Percentiles rank a stretch among this genome's conserved stretches.
These are phyloP conservation scores for Basileuterus tristriatus DNA, from an alignment of 2,797 vertebrate genomes.

Conservation along the genomic window DNA sequence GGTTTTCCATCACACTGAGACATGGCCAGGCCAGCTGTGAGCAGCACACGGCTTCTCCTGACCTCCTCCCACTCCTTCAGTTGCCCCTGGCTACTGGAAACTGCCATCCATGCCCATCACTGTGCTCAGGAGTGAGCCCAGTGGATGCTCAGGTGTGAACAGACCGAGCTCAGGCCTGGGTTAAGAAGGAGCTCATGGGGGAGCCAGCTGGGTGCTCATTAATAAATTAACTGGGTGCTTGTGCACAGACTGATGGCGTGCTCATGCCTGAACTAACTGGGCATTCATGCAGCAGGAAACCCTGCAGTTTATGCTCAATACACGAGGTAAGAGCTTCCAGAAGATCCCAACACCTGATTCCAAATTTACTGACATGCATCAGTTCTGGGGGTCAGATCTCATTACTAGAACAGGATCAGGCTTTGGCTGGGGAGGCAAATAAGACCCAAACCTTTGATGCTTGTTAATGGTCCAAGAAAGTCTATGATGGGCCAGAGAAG, in stretches of 20 bases:
- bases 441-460: not conserved
- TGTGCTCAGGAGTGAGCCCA: not conserved
- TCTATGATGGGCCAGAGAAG: not conserved
- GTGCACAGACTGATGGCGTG: not conserved
- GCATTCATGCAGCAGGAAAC: not conserved
- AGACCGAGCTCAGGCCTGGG: not conserved
- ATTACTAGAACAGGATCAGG: not conserved
- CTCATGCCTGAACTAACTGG: not conserved
- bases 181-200: not conserved
- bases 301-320: not conserved
- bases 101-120: not conserved
- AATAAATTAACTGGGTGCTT: not conserved
- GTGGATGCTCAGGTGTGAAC: not conserved
- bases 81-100: not conserved
- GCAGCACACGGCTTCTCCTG: not conserved
- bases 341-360: not conserved
- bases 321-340: not conserved
- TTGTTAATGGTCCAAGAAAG: not conserved
- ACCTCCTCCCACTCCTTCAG: not conserved
- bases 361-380: not conserved
- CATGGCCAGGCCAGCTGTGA: not conserved
- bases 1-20: not conserved
- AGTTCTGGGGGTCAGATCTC: not conserved
- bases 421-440: not conserved
- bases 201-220: not conserved